These are phyloP conservation scores for Chauna torquata DNA, from an alignment of 2,113 vertebrate genomes.

Conservation along the genomic window DNA sequence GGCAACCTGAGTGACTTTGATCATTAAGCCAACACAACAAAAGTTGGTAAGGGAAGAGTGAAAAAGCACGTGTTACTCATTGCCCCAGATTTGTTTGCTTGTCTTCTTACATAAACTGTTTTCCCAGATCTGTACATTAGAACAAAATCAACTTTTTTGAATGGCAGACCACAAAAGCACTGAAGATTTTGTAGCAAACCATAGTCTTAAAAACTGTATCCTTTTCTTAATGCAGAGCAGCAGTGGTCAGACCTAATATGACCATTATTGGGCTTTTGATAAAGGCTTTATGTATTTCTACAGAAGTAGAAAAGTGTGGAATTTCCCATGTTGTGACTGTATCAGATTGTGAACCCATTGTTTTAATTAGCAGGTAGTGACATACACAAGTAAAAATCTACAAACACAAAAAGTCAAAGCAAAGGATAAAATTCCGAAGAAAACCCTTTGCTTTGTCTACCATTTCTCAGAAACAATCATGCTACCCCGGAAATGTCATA, in stretches of 20 bases:
- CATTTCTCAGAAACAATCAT: not conserved
- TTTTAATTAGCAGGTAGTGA: not conserved
- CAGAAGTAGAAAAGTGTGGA: not conserved
- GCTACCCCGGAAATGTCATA: not conserved
- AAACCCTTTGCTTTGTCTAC: not conserved
- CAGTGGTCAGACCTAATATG: not conserved
- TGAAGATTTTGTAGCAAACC: not conserved
- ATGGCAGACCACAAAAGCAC: not conserved
- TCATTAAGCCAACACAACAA: not conserved
- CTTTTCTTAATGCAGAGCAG: not conserved
- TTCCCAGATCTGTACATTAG: not conserved
- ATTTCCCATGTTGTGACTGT: not conserved
- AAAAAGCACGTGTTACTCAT: not conserved
- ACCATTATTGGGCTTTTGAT: not conserved
- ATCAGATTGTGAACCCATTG: not conserved
- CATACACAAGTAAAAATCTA: not conserved
- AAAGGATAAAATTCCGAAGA: not conserved
- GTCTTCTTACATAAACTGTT: not conserved
- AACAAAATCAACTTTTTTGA: not conserved
- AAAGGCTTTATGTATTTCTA: not conserved
- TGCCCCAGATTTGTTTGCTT: not conserved
- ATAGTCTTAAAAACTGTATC: not conserved
- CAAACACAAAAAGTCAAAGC: not conserved
- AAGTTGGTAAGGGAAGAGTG: accelerated
- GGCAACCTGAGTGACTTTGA: not conserved